Percentiles rank a stretch among this genome's conserved stretches.
phyloP scores from a whole-genome alignment of 1,140 invertebrate species.

The Limonius californicus region DNA sequence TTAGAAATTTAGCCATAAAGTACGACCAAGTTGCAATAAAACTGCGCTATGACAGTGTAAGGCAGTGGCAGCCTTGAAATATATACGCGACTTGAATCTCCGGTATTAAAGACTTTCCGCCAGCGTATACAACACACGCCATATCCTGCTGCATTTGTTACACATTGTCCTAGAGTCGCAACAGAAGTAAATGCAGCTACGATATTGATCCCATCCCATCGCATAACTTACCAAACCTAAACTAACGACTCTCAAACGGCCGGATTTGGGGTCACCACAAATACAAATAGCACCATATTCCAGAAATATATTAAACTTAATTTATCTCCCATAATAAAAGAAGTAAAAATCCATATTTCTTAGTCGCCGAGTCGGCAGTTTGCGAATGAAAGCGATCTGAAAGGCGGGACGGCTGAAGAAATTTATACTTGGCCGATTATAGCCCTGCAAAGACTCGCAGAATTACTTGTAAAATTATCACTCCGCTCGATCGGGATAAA shows the following conservation, averaged over 20 bases:
- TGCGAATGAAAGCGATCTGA: slow-evolving; percentile 23
- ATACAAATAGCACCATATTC: too few species aligned
- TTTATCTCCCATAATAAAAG: slow-evolving; percentile 24
- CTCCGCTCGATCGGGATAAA: slow-evolving; percentile 2
- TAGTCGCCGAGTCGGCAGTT: slow-evolving; percentile 23
- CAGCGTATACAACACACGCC: slow-evolving; percentile 14
- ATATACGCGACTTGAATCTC: slow-evolving; percentile 20
- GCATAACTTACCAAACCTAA: slow-evolving; percentile 9
- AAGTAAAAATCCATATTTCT: slow-evolving; percentile 26
- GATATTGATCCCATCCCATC: neutral
- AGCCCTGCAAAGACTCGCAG: slow-evolving; percentile 16
- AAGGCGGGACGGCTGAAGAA: slow-evolving; percentile 18
- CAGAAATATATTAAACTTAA: slow-evolving; percentile 25
- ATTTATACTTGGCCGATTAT: slow-evolving; percentile 21
- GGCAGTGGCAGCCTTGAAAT: slow-evolving; percentile 23
- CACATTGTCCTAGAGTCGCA: neutral
- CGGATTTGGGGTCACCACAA: too few species aligned
- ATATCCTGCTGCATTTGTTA: neutral
- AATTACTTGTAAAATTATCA: slow-evolving; percentile 20
- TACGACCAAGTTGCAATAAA: slow-evolving; percentile 21
- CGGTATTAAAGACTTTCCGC: slow-evolving; percentile 24
- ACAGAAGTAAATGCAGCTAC: neutral
- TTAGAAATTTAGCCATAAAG: slow-evolving; percentile 26
- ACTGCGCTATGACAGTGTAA: slow-evolving; percentile 24
- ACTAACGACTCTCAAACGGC: neutral